Conservation (phyloP, 2,888 invertebrate species). For the Stenolophus ochropezus region DNA sequence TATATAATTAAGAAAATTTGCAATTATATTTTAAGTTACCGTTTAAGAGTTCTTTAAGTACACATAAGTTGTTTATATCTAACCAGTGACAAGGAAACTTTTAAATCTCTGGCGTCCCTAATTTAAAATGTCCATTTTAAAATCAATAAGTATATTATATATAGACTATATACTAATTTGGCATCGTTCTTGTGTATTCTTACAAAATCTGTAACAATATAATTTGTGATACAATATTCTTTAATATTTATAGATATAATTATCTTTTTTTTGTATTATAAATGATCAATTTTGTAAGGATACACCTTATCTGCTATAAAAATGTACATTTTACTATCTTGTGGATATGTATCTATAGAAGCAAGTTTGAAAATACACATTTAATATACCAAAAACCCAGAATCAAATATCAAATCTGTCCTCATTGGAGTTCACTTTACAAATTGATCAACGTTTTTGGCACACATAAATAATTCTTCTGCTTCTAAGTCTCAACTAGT, state of each 20-base stretch:
- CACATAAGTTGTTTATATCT: slow-evolving; percentile 60
- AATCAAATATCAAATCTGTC: slow-evolving; percentile 33
- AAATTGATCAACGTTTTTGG: slow-evolving; percentile 51
- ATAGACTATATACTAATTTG: slow-evolving; percentile 55
- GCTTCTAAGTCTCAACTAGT: slow-evolving; percentile 46
- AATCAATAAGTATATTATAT: slow-evolving; percentile 49
- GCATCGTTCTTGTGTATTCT: slow-evolving; percentile 58
- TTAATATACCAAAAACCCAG: slow-evolving; percentile 54
- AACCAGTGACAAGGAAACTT: slow-evolving; percentile 62
- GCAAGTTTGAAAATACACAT: slow-evolving; percentile 60
- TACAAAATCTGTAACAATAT: slow-evolving; percentile 57
- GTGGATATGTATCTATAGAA: slow-evolving; percentile 60
- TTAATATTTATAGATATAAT: slow-evolving; percentile 41
- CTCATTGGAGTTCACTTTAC: slow-evolving; percentile 24
- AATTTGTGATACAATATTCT: slow-evolving; percentile 47
- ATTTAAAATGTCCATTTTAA: slow-evolving; percentile 58
- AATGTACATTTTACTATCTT: slow-evolving; percentile 54
- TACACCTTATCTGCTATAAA: slow-evolving; percentile 58
- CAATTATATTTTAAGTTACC: slow-evolving; percentile 60
- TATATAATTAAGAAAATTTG: slow-evolving; percentile 57
- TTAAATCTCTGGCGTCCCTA: slow-evolving; percentile 49
- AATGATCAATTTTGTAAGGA: slow-evolving; percentile 55
- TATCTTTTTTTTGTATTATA: slow-evolving; percentile 37
- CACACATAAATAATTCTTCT: slow-evolving; percentile 52
- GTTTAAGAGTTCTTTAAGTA: slow-evolving; percentile 61